These are phyloP conservation scores for Lepidocyrtoides sp. DNA, from an alignment of 2,888 invertebrate species.

Conservation along the genomic window DNA sequence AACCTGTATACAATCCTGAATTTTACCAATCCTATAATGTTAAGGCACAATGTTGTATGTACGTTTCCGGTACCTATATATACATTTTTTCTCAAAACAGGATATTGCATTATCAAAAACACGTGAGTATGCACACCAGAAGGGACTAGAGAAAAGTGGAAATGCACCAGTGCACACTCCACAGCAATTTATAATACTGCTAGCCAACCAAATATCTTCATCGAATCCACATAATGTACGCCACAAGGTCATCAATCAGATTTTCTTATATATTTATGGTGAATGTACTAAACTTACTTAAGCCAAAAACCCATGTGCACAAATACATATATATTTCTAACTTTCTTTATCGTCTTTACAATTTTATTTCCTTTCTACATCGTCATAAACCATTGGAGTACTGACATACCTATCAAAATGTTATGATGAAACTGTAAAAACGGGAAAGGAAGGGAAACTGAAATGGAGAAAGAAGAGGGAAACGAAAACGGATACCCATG, in stretches of 20 bases:
- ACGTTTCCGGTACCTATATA: background rate
- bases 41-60: slow-evolving; percentile 8
- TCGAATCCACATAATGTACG: slow-evolving; percentile 57
- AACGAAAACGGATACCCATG: slow-evolving; percentile 60
- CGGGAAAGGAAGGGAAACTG: slow-evolving; percentile 38
- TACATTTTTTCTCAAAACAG: background rate
- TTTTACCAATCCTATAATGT: background rate
- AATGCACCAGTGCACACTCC: slow-evolving; percentile 55
- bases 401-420: slow-evolving; percentile 62
- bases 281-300: background rate
- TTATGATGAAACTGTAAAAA: slow-evolving; percentile 58
- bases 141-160: slow-evolving; percentile 22
- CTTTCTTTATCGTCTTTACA: background rate
- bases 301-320: slow-evolving; percentile 21
- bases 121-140: background rate
- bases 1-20: background rate
- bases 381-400: slow-evolving; percentile 60
- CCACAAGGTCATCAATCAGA: slow-evolving; percentile 80
- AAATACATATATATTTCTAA: background rate
- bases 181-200: background rate
- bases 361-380: slow-evolving; percentile 35
- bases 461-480: slow-evolving; percentile 47
- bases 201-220: slow-evolving; percentile 46
- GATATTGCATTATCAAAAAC: slow-evolving; percentile 19
- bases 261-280: slow-evolving; percentile 41